Percentiles rank a stretch among this genome's conserved stretches.
Evolutionary conservation across 2,797 vertebrate genomes (phyloP).

Genomic region (Tragopan temminckii): DNA sequence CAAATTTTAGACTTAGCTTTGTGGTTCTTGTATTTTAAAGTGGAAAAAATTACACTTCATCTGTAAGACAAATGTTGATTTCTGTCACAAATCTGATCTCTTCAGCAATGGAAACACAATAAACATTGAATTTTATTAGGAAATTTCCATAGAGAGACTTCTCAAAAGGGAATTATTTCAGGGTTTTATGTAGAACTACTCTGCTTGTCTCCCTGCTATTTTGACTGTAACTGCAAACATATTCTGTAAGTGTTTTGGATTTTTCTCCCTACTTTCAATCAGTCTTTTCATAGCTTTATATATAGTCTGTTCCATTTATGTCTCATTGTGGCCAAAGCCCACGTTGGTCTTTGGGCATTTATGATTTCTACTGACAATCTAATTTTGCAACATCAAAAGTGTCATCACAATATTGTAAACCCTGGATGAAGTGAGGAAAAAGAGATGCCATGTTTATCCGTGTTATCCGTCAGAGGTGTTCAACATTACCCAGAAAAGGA

Average conservation of each 20-base stretch:
- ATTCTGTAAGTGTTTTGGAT: background rate
- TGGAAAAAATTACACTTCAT: slow-evolving; percentile 3
- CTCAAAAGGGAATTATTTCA: slow-evolving; percentile 24
- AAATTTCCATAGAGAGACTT: slow-evolving; percentile 5
- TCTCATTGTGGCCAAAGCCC: slow-evolving; percentile 4
- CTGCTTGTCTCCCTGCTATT: background rate
- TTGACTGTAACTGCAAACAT: background rate
- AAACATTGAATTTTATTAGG: slow-evolving; percentile 16
- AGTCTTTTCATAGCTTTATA: background rate
- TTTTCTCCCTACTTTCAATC: background rate
- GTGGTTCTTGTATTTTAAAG: background rate
- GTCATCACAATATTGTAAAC: background rate
- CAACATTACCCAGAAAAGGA: slow-evolving; percentile 8
- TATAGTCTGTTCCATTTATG: background rate
- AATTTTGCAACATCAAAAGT: slow-evolving; percentile 6
- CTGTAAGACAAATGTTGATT: slow-evolving; percentile 29
- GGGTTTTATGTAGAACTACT: slow-evolving; percentile 3
- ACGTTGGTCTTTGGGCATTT: background rate
- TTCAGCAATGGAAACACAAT: background rate
- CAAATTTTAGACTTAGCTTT: background rate
- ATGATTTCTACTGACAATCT: slow-evolving; percentile 4
- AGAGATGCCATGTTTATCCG: background rate
- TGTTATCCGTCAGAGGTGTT: background rate
- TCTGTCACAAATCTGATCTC: slow-evolving; percentile 21
- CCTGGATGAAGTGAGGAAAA: slow-evolving; percentile 3